A percentile compares a stretch with the other conserved stretches of the same genome.
Conservation (phyloP, 2,797 vertebrate species). For the Clarias pachynema region DNA sequence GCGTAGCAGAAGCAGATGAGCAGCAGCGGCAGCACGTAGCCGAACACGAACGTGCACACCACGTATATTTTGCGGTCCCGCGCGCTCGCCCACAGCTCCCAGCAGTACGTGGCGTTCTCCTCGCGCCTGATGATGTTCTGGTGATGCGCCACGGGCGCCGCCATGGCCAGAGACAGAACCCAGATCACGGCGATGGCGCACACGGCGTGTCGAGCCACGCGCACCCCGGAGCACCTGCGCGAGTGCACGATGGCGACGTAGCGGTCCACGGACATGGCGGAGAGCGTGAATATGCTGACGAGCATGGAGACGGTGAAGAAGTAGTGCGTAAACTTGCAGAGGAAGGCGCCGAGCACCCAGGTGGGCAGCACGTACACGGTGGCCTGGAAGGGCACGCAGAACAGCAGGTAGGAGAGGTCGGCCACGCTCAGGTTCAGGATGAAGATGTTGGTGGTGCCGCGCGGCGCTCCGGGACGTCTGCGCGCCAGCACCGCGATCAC, state of each 20-base stretch:
- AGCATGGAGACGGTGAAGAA: constrained; percentile 97
- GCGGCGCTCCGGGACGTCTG: constrained; percentile 85
- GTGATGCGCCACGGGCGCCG: constrained; percentile 88
- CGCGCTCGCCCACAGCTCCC: constrained; percentile 87
- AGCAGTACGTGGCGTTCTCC: constrained; percentile 89
- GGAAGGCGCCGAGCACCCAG: constrained; percentile 92
- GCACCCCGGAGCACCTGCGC: constrained; percentile 85
- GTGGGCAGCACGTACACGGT: constrained; percentile 88
- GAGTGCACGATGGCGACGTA: constrained; percentile 95
- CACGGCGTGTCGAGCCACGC: constrained; percentile 83
- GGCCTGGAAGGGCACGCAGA: constrained; percentile 95
- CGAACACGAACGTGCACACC: constrained; percentile 90
- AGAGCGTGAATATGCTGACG: constrained; percentile 95
- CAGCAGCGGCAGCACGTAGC: constrained; percentile 89
- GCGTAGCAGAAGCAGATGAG: constrained; percentile 96
- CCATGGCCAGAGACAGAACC: constrained; percentile 88
- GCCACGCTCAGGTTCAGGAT: constrained; percentile 96
- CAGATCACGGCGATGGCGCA: constrained; percentile 88
- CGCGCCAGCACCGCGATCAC: constrained; percentile 92
- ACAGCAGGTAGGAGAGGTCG: constrained; percentile 92
- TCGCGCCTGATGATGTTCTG: constrained; percentile 80
- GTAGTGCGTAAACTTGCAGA: constrained; percentile 94
- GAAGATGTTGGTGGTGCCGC: constrained; percentile 94
- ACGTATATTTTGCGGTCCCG: constrained; percentile 88
- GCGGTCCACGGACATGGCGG: constrained; percentile 95